Conservation (phyloP, 2,797 vertebrate species). For the Clarias platycephalus region DNA sequence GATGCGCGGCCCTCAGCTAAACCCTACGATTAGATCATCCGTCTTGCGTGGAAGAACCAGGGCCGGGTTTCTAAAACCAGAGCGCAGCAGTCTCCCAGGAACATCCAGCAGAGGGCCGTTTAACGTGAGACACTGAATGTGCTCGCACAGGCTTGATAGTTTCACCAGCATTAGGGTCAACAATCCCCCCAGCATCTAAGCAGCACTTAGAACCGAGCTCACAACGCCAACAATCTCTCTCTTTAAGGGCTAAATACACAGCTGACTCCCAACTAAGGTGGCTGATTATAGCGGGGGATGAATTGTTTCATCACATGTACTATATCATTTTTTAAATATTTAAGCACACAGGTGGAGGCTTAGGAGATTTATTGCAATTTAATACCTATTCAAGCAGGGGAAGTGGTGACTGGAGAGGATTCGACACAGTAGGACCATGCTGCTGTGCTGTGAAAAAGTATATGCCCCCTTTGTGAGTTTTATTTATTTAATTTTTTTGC, state of each 20-base stretch:
- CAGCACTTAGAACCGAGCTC: not conserved
- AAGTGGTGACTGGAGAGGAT: not conserved
- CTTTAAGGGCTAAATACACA: not conserved
- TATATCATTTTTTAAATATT: not conserved
- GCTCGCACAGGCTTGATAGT: not conserved
- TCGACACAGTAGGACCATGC: not conserved
- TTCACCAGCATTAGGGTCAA: constrained; percentile 1
- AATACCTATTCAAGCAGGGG: not conserved
- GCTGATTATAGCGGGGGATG: not conserved
- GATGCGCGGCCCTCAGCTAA: constrained; percentile 39
- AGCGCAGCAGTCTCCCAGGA: constrained; percentile 6
- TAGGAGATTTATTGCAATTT: not conserved
- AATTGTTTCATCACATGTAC: not conserved
- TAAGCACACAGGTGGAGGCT: not conserved
- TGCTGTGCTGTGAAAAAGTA: no score
- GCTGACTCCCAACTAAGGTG: not conserved
- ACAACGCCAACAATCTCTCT: not conserved
- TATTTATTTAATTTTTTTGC: no score
- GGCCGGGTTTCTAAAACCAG: not conserved
- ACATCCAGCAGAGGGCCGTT: constrained; percentile 34
- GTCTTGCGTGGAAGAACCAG: constrained; percentile 39
- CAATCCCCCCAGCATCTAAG: not conserved
- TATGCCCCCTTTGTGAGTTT: no score
- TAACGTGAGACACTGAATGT: not conserved
- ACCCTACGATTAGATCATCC: constrained; percentile 54